Evolutionary conservation across 35 echinoderm and acorn worm species (phyloP).

Genomic region (Hemicentrotus pulcherrimus): DNA sequence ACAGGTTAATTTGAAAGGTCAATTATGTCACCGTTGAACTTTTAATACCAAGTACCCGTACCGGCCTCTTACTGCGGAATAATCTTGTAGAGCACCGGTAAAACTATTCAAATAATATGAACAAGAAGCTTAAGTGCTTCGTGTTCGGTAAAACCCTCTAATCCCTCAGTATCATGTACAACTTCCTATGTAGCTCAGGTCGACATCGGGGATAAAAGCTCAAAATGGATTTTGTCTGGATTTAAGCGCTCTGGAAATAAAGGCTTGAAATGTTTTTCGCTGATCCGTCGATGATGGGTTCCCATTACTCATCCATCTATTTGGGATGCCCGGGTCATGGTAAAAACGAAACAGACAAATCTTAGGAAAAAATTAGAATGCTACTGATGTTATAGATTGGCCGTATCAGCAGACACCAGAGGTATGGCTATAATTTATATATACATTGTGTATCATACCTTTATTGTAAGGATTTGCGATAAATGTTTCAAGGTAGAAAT

Average conservation of each 20-base stretch:
- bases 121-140: neutral
- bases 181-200: neutral
- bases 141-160: conserved; percentile 6
- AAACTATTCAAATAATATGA: neutral
- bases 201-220: neutral
- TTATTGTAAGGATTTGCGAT: neutral
- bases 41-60: neutral
- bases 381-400: neutral
- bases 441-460: neutral
- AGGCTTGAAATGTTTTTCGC: neutral
- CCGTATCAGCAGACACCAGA: neutral
- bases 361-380: neutral
- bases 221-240: neutral
- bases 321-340: neutral
- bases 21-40: neutral
- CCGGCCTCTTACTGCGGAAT: neutral
- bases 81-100: neutral
- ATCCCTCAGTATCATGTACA: neutral
- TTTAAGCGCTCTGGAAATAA: neutral
- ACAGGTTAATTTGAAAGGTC: neutral
- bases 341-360: neutral
- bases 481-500: neutral
- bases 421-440: neutral
- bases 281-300: neutral
- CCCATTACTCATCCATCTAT: neutral